Base-by-base conservation (phyloP, 2,888 invertebrate genomes). In the Choreutis nemorana region DNA sequence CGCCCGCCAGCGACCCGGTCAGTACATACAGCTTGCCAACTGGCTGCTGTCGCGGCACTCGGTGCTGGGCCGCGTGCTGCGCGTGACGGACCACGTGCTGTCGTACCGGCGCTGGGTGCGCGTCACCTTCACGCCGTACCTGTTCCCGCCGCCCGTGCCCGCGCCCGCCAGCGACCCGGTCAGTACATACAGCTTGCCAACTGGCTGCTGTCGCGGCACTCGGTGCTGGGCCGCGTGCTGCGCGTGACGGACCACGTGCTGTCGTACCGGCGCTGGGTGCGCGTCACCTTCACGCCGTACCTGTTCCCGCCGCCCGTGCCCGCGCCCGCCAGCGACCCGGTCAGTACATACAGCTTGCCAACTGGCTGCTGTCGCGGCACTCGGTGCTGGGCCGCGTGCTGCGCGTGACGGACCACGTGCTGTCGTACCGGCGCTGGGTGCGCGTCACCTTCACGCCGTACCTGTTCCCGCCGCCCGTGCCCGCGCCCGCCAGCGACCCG, bases 161-260 rank as follows among this genome's bases (percentile, higher is more conserved):
- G 25, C 37, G 29, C 31, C 36, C 28, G 14, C 23, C 31, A 14
- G 15, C 28, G 20, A n/a, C 14, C n/a, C 16, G 11, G 3, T 4
- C 26, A 9, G n/a, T n/a, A n/a, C n/a, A n/a, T n/a, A n/a, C n/a
- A n/a, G n/a, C n/a, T n/a, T n/a, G 75, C 80, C 42, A 59, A 65
- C 37, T 70, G 67, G 47, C 79, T 82, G 48, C 81, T 80, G 49
- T 67, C 70, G 34, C 68, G 77, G 15, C 75, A 81, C 51, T 83
- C 84, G 39, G 90, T 93, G 68, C 83, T 97, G 46, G 96, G 95
- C 21, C 87, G 97, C 49, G 91, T 97, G 45, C 86, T 97, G 49
- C 87, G 93, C 49, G 90, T 97, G 33, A 94, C 96, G 24, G 95
- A 97, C 73, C 94, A 95, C 75, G 96, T 97, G 51, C 79, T 84